Evolutionary conservation across 2,113 vertebrate genomes (phyloP).

Genomic region (Solea solea): DNA sequence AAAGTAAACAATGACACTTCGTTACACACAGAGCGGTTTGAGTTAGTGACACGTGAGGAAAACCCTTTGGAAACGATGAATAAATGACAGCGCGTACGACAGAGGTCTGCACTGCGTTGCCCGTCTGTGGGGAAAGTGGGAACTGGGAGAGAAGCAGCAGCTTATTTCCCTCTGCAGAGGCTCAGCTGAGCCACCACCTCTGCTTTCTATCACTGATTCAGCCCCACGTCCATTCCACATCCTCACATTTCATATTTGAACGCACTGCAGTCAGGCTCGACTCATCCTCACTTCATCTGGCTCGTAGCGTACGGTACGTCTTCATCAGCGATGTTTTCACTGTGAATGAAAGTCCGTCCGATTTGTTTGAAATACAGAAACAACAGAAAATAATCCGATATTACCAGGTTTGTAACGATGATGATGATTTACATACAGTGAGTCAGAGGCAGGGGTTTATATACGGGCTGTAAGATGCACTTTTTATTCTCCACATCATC

Average conservation of each 20-base stretch:
- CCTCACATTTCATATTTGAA: constrained; percentile 55
- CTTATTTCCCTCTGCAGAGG: constrained; percentile 15
- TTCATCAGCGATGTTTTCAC: constrained; percentile 27
- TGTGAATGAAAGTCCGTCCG: too few relatives aligned
- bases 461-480: background rate
- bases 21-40: too few relatives aligned
- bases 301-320: background rate
- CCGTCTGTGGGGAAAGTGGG: background rate
- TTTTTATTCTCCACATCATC: background rate
- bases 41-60: too few relatives aligned
- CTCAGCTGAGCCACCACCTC: constrained; percentile 30
- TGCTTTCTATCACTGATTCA: constrained; percentile 57
- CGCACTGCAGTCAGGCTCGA: constrained; percentile 28
- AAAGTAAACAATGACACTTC: constrained; percentile 41
- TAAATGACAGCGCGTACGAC: too few relatives aligned
- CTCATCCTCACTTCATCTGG: constrained; percentile 34
- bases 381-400: too few relatives aligned
- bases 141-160: background rate
- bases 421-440: too few relatives aligned
- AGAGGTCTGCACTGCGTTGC: background rate
- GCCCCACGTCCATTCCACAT: constrained; percentile 35
- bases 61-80: too few relatives aligned
- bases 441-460: too few relatives aligned
- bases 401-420: too few relatives aligned
- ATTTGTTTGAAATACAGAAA: too few relatives aligned